Evolutionary conservation across 2,888 invertebrate species (phyloP), one percentile per base, ranked within the genome.

Genomic region (Acleris sparsana): DNA sequence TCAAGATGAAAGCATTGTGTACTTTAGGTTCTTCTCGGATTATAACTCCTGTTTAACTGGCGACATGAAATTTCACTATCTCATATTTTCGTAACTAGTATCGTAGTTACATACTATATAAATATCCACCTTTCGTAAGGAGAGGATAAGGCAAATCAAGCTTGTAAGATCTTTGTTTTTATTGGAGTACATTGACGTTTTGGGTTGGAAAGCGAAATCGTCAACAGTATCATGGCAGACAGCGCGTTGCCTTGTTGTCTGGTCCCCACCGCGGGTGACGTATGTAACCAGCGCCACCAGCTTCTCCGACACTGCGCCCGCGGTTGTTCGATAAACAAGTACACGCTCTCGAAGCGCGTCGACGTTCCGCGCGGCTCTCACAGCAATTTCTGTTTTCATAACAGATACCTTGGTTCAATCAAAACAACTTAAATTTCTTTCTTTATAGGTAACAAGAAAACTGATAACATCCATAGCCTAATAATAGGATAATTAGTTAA

Each of bases 231-330:
- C 60, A 49, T 17, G 55, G 80, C 80, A 85, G 86, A 85, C 85
- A 74, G 82, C 85, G 79, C 82, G 85, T 80, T 82, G 84, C 80
- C 80, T 78, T 75, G 55, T 60, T 17, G 66, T 56, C 77, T 78
- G 78, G 80, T 82, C 86, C 87, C 85, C 86, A 82, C 86, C 80
- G 79, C 82, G 76, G 75, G 72, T 81, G 79, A 80, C 80, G 80
- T 78, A 71, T 73, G 74, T 68, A 71, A 73, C 68, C 67, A 69
- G 70, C 69, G 59, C 69, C 67, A 72, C 68, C 75, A 69, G 62
- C 74, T 70, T 70, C 74, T 72, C 74, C 72, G 68, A 73, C 69
- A 70, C 73, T 60, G 63, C 70, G 70, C 72, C 71, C 74, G 73
- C 73, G 72, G 74, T 73, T 76, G 73, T 71, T 75, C 78, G 77